Evolutionary conservation across 2,888 invertebrate species (phyloP).

Genomic region (Callyntrura guangdongensis): DNA sequence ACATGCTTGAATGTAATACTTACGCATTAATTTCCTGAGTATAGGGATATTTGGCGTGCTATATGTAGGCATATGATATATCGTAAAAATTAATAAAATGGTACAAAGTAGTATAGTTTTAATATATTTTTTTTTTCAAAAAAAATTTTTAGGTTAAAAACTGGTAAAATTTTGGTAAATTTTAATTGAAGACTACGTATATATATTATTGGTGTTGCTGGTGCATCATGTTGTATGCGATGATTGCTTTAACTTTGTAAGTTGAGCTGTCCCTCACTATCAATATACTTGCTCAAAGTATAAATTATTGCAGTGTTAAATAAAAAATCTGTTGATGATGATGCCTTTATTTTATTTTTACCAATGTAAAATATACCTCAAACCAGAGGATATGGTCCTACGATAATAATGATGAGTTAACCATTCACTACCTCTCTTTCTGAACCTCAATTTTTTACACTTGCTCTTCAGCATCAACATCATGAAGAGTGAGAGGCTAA

Average conservation of each 20-base stretch:
- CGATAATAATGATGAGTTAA: slow-evolving; percentile 25
- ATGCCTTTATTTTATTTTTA: not conserved
- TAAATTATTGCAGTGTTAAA: slow-evolving; percentile 33
- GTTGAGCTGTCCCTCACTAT: no score
- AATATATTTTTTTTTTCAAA: not conserved
- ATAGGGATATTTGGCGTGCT: no score
- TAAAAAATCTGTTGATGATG: not conserved
- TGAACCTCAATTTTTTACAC: slow-evolving; percentile 63
- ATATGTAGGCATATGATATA: not conserved
- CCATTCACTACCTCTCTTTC: slow-evolving; percentile 43
- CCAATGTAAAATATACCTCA: slow-evolving; percentile 6
- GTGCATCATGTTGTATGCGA: not conserved
- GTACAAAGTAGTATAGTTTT: not conserved
- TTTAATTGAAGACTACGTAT: no score
- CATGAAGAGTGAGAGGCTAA: slow-evolving; percentile 38
- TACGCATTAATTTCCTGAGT: no score
- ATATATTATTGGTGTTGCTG: not conserved
- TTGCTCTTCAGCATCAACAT: slow-evolving; percentile 54
- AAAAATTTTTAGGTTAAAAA: not conserved
- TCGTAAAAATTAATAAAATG: not conserved
- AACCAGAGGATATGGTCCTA: not conserved
- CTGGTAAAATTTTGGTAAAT: not conserved
- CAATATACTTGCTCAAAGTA: not conserved
- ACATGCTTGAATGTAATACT: no score
- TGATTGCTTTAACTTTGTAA: slow-evolving; percentile 26